These are phyloP conservation scores for Sarcophaga subvicina DNA, from an alignment of 2,888 invertebrate genomes.

Conservation along the genomic window DNA sequence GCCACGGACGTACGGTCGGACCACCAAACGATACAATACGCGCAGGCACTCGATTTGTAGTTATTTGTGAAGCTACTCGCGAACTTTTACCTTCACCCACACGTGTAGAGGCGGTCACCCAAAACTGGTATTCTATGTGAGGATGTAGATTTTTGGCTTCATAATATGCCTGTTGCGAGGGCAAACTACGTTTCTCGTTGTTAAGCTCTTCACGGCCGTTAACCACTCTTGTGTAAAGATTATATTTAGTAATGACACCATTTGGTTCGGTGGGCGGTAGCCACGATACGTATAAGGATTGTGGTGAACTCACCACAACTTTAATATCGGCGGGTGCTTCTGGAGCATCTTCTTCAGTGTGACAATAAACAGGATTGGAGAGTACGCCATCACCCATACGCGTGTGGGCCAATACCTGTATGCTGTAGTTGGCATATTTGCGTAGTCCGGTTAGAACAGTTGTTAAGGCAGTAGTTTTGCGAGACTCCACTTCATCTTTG, in stretches of 20 bases:
- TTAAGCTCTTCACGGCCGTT: conserved; percentile 87
- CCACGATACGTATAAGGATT: conserved; percentile 91
- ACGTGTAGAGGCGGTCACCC: conserved; percentile 89
- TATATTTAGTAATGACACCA: conserved; percentile 89
- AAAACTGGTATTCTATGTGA: conserved; percentile 89
- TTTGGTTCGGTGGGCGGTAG: conserved; percentile 88
- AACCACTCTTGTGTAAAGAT: conserved; percentile 86
- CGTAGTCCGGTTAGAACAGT: conserved; percentile 87
- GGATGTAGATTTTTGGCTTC: conserved; percentile 87
- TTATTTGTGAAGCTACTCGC: conserved; percentile 86
- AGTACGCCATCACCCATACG: conserved; percentile 89
- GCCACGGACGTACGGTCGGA: conserved; percentile 86
- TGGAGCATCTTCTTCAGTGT: conserved; percentile 92
- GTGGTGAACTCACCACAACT: conserved; percentile 88
- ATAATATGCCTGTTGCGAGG: conserved; percentile 85
- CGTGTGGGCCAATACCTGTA: conserved; percentile 90
- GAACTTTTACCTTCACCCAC: conserved; percentile 91
- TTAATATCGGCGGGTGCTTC: conserved; percentile 91
- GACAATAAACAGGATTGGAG: conserved; percentile 87
- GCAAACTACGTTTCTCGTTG: conserved; percentile 86
- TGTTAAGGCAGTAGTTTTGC: conserved; percentile 87
- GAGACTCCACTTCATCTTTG: conserved; percentile 84
- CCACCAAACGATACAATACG: conserved; percentile 88
- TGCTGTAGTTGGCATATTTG: conserved; percentile 91
- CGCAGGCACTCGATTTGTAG: conserved; percentile 86